A percentile compares a stretch with the other conserved stretches of the same genome.
Evolutionary conservation across 2,113 vertebrate species (phyloP).

Genomic region (Meleagris gallopavo): DNA sequence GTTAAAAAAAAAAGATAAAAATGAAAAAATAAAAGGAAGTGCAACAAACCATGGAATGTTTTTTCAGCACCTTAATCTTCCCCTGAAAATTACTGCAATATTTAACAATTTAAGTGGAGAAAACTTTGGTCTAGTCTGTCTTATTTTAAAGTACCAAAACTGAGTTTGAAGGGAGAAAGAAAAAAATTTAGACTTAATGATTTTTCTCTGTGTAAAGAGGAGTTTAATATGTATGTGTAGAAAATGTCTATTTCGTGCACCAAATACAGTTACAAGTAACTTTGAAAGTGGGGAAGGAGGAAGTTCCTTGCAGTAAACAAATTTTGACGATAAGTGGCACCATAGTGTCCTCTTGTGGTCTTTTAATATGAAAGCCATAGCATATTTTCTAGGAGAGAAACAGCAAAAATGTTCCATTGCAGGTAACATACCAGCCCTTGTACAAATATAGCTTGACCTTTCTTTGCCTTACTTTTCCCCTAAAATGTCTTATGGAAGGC

Average conservation of each 20-base stretch:
- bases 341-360: constrained; percentile 69
- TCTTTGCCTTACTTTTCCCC: neutral
- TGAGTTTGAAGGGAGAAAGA: neutral
- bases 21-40: neutral
- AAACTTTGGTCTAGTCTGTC: neutral
- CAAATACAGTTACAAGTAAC: neutral
- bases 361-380: neutral
- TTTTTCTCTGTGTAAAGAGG: neutral
- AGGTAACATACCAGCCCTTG: neutral
- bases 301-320: neutral
- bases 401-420: neutral
- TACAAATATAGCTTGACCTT: accelerated
- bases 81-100: neutral
- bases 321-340: neutral
- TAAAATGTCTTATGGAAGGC: neutral
- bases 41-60: neutral
- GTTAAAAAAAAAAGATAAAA: neutral
- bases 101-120: neutral
- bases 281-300: neutral
- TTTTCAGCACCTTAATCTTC: neutral
- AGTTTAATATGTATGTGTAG: neutral
- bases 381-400: neutral
- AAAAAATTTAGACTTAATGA: neutral
- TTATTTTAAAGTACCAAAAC: neutral
- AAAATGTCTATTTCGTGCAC: neutral